Conservation (phyloP, 1,140 invertebrate species). For the Drosophila ananassae region DNA sequence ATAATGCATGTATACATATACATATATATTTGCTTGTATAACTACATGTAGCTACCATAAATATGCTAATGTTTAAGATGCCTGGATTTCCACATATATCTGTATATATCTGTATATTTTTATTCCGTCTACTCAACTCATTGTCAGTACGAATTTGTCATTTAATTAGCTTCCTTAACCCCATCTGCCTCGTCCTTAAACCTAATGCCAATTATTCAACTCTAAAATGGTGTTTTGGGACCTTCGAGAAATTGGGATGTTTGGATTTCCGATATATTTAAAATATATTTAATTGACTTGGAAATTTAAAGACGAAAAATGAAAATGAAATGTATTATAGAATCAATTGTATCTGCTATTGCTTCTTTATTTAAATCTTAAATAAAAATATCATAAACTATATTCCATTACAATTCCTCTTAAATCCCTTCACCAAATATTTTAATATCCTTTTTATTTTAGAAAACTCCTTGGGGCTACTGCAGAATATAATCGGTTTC, state of each 20-base stretch:
- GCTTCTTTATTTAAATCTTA: neutral
- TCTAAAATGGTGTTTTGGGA: conserved; percentile 11
- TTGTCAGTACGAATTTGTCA: conserved; percentile 52
- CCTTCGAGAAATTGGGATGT: neutral
- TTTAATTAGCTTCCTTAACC: conserved; percentile 17
- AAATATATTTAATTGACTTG: neutral
- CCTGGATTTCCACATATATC: conserved; percentile 34
- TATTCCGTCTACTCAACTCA: conserved; percentile 40
- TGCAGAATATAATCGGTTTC: conserved; percentile 1
- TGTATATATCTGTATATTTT: conserved; percentile 10
- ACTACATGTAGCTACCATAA: conserved; percentile 65
- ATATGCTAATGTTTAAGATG: conserved; percentile 63
- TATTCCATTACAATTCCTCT: conserved; percentile 1
- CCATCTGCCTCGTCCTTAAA: conserved; percentile 5
- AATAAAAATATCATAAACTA: neutral
- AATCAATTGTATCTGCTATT: neutral
- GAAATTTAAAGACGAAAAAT: neutral
- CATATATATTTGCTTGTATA: conserved; percentile 64
- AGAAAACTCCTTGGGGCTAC: neutral
- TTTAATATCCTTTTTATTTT: neutral
- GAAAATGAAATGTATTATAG: neutral
- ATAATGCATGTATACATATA: conserved; percentile 14
- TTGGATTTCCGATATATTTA: neutral
- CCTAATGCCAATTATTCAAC: conserved; percentile 39
- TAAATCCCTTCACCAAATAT: conserved; percentile 9